These are phyloP conservation scores for Hylaeus volcanicus DNA, from an alignment of 1,140 invertebrate genomes.

Conservation along the genomic window DNA sequence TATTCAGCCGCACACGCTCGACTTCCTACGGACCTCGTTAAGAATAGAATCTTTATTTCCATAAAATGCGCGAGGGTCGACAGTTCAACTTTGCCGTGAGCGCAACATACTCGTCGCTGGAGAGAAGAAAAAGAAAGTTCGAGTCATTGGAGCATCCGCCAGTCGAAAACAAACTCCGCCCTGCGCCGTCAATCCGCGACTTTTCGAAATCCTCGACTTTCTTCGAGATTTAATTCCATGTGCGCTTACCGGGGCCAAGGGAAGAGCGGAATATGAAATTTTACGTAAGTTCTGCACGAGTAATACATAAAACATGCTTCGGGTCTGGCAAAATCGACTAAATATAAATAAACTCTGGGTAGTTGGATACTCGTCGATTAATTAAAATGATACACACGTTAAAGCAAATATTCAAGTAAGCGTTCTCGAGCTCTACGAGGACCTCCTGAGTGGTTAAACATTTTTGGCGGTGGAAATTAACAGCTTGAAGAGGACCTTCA, in stretches of 20 bases:
- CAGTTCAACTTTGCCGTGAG: conserved; percentile 24
- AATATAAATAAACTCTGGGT: no score
- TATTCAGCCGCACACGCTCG: conserved; percentile 46
- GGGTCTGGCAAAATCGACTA: no score
- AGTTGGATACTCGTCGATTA: no score
- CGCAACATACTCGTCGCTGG: neutral
- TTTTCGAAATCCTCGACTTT: neutral
- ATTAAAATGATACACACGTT: no score
- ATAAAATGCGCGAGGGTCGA: conserved; percentile 45
- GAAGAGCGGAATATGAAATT: neutral
- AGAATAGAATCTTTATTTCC: conserved; percentile 52
- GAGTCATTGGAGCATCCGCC: neutral
- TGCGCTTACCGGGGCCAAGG: neutral
- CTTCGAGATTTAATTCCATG: conserved; percentile 16
- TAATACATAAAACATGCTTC: no score
- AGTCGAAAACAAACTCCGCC: conserved; percentile 38
- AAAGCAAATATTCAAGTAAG: no score
- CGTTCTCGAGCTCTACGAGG: no score
- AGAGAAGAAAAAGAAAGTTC: neutral
- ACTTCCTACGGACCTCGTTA: conserved; percentile 45
- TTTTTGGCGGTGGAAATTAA: no score
- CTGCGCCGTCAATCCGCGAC: neutral
- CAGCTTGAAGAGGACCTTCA: no score
- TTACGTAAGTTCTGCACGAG: neutral
- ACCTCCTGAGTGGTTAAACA: no score